Evolutionary conservation across 2,888 invertebrate species (phyloP), one percentile per base, ranked within the genome.

Genomic region (Troilus luridus): DNA sequence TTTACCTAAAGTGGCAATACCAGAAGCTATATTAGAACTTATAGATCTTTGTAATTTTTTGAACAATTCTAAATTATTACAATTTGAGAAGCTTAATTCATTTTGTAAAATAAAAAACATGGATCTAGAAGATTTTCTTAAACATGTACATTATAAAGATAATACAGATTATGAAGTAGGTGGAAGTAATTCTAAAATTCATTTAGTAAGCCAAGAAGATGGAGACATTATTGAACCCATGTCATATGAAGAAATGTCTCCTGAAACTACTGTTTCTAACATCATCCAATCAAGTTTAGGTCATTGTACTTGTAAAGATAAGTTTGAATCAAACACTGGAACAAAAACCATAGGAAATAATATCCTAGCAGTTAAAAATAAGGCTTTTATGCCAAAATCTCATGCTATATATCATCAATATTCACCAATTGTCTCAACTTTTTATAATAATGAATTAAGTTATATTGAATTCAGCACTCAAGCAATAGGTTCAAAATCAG

Each of bases 11-110:
- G n/a, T 85, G 7, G 56, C 85, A 56, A 56, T 85, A 85, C 85
- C 85, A 19, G 85, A 85, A 56, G 14, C 56, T 85, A 58, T 85
- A 54, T 12, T 85, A 85, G 85, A 85, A 56, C 85, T 85, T 85
- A 85, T 85, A 85, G 85, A 85, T 85, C 56, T 85, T n/a, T 85
- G 85, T n/a, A 85, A 85, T 56, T 85, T 56, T 85, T 54, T 85
- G 56, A 85, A 85, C 14, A 56, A 85, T 85, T 85, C 85, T 0
- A 54, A 85, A 21, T 56, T 85, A 85, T n/a, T 56, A 58, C 54
- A 85, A n/a, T 85, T 85, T 85, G 85, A 85, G 12, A 85, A 85
- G 56, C 54, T 85, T 56, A 54, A 85, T 56, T 56, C 85, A 85
- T 85, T 85, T 54, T 85, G 85, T n/a, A 85, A n/a, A 56, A 85